Conservation (phyloP, 2,888 invertebrate species). For the Altica lythri region DNA sequence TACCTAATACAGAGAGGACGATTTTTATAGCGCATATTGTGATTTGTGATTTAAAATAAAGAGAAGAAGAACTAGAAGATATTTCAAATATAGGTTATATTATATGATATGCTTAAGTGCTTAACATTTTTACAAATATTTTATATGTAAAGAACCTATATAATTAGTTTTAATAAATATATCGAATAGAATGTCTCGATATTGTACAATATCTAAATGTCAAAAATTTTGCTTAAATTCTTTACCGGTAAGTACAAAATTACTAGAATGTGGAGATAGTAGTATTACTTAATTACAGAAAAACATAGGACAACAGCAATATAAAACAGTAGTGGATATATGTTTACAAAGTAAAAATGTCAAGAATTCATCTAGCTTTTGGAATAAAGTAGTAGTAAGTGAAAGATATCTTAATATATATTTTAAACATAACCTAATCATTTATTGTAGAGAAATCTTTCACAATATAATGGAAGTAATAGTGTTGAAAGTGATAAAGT, state of each 20-base stretch:
- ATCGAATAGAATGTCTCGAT: slow-evolving; percentile 31
- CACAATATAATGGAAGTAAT: too few relatives aligned
- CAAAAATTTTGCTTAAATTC: slow-evolving; percentile 31
- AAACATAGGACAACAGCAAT: slow-evolving; percentile 5
- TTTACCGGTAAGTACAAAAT: slow-evolving; percentile 31
- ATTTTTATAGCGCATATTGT: too few relatives aligned
- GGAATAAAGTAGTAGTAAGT: slow-evolving; percentile 21
- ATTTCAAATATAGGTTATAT: not conserved
- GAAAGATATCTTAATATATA: not conserved
- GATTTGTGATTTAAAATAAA: too few relatives aligned
- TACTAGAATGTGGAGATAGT: not conserved
- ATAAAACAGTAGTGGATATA: slow-evolving; percentile 7
- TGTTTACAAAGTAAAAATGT: slow-evolving; percentile 5
- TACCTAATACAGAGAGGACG: too few relatives aligned
- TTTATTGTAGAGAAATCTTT: slow-evolving; percentile 3
- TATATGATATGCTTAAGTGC: not conserved
- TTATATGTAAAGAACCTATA: not conserved
- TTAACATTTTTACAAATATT: too few relatives aligned
- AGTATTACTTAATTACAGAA: slow-evolving; percentile 5
- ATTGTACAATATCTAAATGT: slow-evolving; percentile 33
- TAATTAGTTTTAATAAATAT: too few relatives aligned
- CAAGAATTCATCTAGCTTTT: slow-evolving; percentile 4
- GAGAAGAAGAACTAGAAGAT: too few relatives aligned
- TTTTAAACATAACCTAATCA: not conserved
- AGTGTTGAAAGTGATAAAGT: not conserved